Base-by-base conservation (phyloP, 2,113 vertebrate species). In the Psammodynastes pulverulentus region DNA sequence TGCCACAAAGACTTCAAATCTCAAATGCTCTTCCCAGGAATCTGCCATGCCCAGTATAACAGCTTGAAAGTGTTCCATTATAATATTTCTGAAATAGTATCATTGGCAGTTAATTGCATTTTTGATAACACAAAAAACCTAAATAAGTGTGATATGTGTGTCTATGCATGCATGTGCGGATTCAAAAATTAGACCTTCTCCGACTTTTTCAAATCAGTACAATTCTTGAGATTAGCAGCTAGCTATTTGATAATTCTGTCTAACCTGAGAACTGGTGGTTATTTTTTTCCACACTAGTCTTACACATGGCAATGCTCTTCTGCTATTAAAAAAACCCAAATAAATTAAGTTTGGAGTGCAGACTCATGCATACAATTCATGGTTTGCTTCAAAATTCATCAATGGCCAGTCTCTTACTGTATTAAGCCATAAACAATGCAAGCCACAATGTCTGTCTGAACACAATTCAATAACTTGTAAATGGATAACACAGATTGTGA, bases 111-210 rank as follows among this genome's bases (percentile, higher is more conserved):
- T 43, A 21, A 79, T 3, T 79, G 34, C 43, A 21, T 43, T 43
- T 39, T 79, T 79, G 34, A 21, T 79, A 79, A 43, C 34, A 43
- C 3, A 79, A 43, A 79, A 79, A 79, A 9, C 2, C 34, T 79
- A 79, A 79, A 39, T 39, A 39, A 79, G 17, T 8, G 7, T 79
- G 67, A 39, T 79, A n/a, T 67, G 9, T 58, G 26, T 29, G 58
- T 4, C 9, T 62, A 10, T 29, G 3, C 5, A 9, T 1, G 8
- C 9, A 0, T 2, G 29, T 67, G 13, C 29, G 1, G 15, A 17
- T 79, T 79, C 34, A 79, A 79, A 79, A 39, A 79, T 39, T 21
- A 79, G 67, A 39, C n/a, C n/a, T 79, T 15, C 15, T 19, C 15
- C 2, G 1, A 79, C n/a, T 79, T 79, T 79, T 39, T 39, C 34